Evolutionary conservation across 1,140 invertebrate genomes (phyloP).

Genomic region (Thaumetopoea pityocampa): DNA sequence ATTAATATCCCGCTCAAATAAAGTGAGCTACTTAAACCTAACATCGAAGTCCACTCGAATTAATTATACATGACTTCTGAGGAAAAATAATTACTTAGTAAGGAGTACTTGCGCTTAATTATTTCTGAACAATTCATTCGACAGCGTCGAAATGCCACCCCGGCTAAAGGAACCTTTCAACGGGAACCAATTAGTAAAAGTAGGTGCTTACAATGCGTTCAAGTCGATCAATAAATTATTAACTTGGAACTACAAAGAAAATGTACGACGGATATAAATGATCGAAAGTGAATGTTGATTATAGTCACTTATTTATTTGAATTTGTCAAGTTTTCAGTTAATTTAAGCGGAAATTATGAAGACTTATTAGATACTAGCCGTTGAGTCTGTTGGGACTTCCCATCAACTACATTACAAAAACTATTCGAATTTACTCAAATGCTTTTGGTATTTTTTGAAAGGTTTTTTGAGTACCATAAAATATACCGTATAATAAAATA

Average conservation of each 20-base stretch:
- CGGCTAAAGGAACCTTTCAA: conserved; percentile 29
- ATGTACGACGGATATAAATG: conserved; percentile 20
- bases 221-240: conserved; percentile 33
- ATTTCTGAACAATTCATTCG: conserved; percentile 28
- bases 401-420: no score
- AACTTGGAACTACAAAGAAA: conserved; percentile 24
- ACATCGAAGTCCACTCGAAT: conserved; percentile 11
- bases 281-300: conserved; percentile 7
- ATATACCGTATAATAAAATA: no score
- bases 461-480: no score
- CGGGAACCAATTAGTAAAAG: conserved; percentile 35
- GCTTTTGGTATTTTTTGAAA: no score
- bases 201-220: conserved; percentile 31
- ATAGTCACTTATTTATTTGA: neutral
- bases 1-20: conserved; percentile 18
- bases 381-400: no score
- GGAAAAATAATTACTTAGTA: conserved; percentile 33
- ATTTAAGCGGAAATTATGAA: neutral
- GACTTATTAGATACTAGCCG: no score
- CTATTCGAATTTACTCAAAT: no score
- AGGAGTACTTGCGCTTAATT: conserved; percentile 29
- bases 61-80: conserved; percentile 23
- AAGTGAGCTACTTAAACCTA: conserved; percentile 22
- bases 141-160: conserved; percentile 20
- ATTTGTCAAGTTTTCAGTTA: neutral